These are phyloP conservation scores for Heterotilapia buettikoferi DNA, from an alignment of 2,113 vertebrate genomes.

Conservation along the genomic window DNA sequence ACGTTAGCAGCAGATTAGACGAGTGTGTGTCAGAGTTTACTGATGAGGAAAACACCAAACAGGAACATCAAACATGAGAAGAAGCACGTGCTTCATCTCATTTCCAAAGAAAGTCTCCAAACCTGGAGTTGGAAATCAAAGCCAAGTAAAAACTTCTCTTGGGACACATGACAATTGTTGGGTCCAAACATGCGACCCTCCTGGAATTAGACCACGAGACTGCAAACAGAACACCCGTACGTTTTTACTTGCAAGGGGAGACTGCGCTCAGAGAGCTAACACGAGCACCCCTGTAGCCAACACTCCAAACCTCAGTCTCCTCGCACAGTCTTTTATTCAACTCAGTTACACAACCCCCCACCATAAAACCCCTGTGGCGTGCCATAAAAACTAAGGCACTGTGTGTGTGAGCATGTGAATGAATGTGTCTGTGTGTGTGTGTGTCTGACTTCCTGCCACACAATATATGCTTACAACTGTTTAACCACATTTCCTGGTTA, in stretches of 20 bases:
- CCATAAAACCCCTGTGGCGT: too few relatives aligned
- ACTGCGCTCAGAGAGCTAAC: too few relatives aligned
- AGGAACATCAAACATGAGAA: not conserved
- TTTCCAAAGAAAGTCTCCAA: not conserved
- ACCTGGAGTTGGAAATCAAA: not conserved
- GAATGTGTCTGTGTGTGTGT: not conserved
- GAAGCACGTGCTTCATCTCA: not conserved
- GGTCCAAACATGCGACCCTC: too few relatives aligned
- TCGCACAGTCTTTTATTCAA: rapidly evolving
- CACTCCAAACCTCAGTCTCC: rapidly evolving
- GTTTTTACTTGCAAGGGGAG: too few relatives aligned
- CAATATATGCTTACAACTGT: not conserved
- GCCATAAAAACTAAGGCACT: not conserved
- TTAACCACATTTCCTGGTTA: not conserved
- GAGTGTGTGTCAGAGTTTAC: not conserved
- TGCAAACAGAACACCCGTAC: too few relatives aligned
- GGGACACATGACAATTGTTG: too few relatives aligned
- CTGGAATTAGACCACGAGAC: too few relatives aligned
- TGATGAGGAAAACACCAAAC: not conserved
- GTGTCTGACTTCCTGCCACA: not conserved
- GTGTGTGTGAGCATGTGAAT: not conserved
- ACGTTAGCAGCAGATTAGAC: not conserved
- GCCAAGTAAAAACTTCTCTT: not conserved
- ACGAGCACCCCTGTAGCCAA: rapidly evolving
- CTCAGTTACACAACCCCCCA: too few relatives aligned